phyloP scores from a whole-genome alignment of 2,113 vertebrate species.

The Sander vitreus region DNA sequence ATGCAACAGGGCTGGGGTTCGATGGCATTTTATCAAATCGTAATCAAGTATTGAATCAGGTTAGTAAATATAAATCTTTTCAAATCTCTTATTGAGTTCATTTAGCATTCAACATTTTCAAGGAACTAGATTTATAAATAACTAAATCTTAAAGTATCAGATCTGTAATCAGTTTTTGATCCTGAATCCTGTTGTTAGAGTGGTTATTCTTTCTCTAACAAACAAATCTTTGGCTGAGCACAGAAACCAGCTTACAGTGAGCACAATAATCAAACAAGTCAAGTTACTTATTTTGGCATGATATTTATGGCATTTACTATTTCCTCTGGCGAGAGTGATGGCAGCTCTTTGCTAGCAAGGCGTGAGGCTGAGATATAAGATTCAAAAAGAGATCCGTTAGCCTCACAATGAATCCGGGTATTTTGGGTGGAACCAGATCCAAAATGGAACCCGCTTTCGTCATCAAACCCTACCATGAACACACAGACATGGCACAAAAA shows the following conservation, averaged over 20 bases:
- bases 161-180: neutral
- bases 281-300: neutral
- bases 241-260: neutral
- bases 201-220: neutral
- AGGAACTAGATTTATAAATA: neutral
- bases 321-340: neutral
- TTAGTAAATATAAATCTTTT: neutral
- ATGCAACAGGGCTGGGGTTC: neutral
- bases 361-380: neutral
- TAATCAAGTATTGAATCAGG: neutral
- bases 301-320: neutral
- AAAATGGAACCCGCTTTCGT: neutral
- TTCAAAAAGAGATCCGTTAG: neutral
- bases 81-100: neutral
- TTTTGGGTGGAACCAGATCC: neutral
- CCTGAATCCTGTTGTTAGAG: neutral
- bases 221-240: neutral
- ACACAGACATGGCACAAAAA: neutral
- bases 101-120: neutral
- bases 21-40: neutral
- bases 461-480: neutral
- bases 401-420: neutral
- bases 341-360: neutral
- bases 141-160: neutral
- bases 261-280: neutral